Evolutionary conservation across 2,797 vertebrate species (phyloP), one percentile per base, ranked within the genome.

Genomic region (Pseudomugil gertrudae): DNA sequence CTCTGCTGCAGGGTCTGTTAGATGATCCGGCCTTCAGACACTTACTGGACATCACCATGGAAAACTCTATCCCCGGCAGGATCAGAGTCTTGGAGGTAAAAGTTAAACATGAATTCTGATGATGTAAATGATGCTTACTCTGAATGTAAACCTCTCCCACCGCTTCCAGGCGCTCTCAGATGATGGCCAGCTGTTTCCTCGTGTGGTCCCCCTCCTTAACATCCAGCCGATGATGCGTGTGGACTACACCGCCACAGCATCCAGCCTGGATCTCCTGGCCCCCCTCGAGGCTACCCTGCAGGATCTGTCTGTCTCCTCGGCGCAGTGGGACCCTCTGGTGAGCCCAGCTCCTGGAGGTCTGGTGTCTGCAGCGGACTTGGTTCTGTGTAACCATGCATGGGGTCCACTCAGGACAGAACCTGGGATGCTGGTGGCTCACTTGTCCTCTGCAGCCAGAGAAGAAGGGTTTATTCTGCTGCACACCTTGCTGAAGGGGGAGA

Each of bases 391-490:
- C 88, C 94, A 93, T 8, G 90, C 93, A 0, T 69, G 92, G 64
- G 90, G 83, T 5, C 45, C 84, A 14, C 66, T 93, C 0, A 83
- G 23, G 15, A 89, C 86, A 2, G 81, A 90, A 0, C 32, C 85
- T 8, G 48, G 32, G 4, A 47, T 76, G 5, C 83, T 95, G 5
- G 51, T 98, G 33, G 35, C 76, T 53, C 95, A 98, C 80, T 90
- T 99, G 89, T 84, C 78, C 5, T 95, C 95, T 7, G 89, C 93
- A 10, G 85, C 94, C 52, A 96, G 91, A 80, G 92, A 95, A 35
- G 94, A 93, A 0, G 98, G 97, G 0, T 99, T 99, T 84, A 60
- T 99, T 71, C 90, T 99, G 51, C 57, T 99, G 8, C 98, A 99
- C 86, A 93, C 94, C 0, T 87, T 98, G 72, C 94, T 98, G 30